A percentile compares a stretch with the other conserved stretches of the same genome.
These are phyloP conservation scores for Neodiprion pinetum DNA, from an alignment of 1,140 invertebrate genomes.

Conservation along the genomic window DNA sequence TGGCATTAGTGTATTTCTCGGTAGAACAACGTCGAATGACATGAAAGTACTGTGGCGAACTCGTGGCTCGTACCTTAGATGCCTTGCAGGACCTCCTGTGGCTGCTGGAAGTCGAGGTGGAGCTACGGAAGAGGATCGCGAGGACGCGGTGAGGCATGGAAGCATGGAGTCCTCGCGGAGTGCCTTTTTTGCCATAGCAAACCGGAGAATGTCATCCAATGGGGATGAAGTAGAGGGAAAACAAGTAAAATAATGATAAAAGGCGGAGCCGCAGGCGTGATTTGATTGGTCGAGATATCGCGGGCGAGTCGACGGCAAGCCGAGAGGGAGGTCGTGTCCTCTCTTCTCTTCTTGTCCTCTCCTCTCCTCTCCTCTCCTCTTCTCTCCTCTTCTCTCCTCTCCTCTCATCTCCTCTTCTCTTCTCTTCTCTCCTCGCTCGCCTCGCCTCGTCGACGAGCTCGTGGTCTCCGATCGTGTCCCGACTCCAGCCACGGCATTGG, in stretches of 20 bases:
- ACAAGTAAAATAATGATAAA: slow-evolving; percentile 66
- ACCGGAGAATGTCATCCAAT: slow-evolving; percentile 60
- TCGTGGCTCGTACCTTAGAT: neutral
- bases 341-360: slow-evolving; percentile 15
- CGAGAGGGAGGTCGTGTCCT: slow-evolving; percentile 54
- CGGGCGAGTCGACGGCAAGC: slow-evolving; percentile 42
- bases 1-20: neutral
- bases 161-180: slow-evolving; percentile 11
- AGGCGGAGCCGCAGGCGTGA: slow-evolving; percentile 60
- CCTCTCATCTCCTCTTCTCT: slow-evolving; percentile 6
- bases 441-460: slow-evolving; percentile 26
- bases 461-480: slow-evolving; percentile 47
- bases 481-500: slow-evolving; percentile 36
- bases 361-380: slow-evolving; percentile 30
- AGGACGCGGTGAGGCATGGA: neutral
- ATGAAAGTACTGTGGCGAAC: no score
- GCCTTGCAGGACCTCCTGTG: slow-evolving; percentile 23
- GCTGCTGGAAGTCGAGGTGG: slow-evolving; percentile 18
- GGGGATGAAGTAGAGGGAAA: slow-evolving; percentile 61
- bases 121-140: neutral
- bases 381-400: slow-evolving; percentile 12
- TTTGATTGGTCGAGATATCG: slow-evolving; percentile 64
- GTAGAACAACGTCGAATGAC: neutral
- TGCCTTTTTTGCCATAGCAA: slow-evolving; percentile 11
- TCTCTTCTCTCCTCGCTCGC: slow-evolving; percentile 24